Conservation (phyloP, 2,113 vertebrate genomes). For the Cisticola juncidis region DNA sequence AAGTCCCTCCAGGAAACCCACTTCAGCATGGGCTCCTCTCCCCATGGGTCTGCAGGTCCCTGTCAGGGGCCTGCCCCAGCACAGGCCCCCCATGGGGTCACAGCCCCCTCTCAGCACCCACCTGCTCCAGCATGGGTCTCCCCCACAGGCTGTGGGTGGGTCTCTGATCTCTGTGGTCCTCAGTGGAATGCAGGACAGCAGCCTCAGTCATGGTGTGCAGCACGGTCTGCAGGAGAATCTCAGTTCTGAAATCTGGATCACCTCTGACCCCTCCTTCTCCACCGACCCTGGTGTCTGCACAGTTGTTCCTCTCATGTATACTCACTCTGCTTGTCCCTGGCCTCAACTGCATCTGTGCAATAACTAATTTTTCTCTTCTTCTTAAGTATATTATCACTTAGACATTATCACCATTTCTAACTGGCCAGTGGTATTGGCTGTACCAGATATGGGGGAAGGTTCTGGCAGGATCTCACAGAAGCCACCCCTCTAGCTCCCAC, state of each 20-base stretch:
- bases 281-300: neutral
- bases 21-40: neutral
- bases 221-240: neutral
- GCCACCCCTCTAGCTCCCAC: accelerated
- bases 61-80: neutral
- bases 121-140: neutral
- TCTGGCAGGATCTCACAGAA: neutral
- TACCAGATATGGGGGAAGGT: neutral
- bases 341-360: neutral
- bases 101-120: neutral
- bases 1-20: neutral
- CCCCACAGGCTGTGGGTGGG: neutral
- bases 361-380: neutral
- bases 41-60: neutral
- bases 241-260: accelerated
- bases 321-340: neutral
- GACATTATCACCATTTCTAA: no score
- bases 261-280: neutral
- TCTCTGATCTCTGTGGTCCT: neutral
- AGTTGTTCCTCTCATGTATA: neutral
- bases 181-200: neutral
- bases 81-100: neutral
- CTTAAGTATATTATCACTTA: neutral
- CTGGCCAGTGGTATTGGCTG: neutral
- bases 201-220: neutral